Percentiles rank a stretch among this genome's conserved stretches.
Conservation (phyloP, 2,113 vertebrate genomes). For the Protobothrops flavoviridis region DNA sequence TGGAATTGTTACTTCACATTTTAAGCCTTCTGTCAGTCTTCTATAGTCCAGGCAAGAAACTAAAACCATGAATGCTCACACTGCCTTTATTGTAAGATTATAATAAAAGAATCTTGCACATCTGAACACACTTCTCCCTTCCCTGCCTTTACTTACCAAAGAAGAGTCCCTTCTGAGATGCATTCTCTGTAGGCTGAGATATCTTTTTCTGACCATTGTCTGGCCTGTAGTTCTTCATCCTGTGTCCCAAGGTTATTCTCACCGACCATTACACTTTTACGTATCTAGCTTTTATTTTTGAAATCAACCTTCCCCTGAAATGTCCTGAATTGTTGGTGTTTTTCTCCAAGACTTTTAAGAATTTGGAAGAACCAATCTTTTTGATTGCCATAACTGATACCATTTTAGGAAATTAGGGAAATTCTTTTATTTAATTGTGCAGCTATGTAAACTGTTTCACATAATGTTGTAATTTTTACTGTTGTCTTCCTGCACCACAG, state of each 20-base stretch:
- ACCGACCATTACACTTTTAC: neutral
- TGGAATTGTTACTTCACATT: neutral
- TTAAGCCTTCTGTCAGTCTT: neutral
- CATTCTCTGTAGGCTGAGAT: neutral
- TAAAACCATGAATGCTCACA: neutral
- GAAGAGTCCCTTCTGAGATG: neutral
- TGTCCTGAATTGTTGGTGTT: neutral
- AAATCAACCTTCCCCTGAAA: neutral
- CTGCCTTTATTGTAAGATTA: neutral
- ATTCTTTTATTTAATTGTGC: neutral
- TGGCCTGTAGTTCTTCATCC: neutral
- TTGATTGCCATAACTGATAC: neutral
- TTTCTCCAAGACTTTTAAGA: neutral
- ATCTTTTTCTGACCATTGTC: neutral
- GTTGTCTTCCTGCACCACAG: neutral
- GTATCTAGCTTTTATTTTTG: neutral
- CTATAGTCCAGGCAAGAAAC: neutral
- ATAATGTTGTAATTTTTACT: neutral
- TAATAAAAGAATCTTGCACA: neutral
- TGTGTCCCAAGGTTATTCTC: neutral
- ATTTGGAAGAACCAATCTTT: neutral
- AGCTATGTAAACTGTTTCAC: neutral
- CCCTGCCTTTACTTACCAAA: neutral
- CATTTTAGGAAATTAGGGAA: neutral
- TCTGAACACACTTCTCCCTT: neutral